Evolutionary conservation across 2,888 invertebrate species (phyloP).

Genomic region (Aphrophora alni): DNA sequence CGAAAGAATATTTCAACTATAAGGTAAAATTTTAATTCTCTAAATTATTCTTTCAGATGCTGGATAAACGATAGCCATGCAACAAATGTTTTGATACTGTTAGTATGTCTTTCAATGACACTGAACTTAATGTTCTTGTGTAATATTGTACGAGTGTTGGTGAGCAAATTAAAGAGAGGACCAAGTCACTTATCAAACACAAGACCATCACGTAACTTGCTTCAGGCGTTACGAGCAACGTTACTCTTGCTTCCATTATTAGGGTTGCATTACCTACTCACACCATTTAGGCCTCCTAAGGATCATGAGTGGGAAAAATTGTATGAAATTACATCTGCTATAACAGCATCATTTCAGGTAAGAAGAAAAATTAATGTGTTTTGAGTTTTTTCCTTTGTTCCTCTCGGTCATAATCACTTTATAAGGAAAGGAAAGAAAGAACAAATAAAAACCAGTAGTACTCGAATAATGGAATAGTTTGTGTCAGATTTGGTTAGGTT

Average conservation of each 20-base stretch:
- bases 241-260: constrained; percentile 88
- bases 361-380: no score
- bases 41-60: constrained; percentile 63
- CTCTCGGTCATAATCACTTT: no score
- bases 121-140: constrained; percentile 85
- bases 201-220: background rate
- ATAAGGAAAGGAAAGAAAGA: no score
- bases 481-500: no score
- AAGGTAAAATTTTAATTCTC: no score
- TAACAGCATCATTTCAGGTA: constrained; percentile 75
- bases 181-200: constrained; percentile 52
- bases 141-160: constrained; percentile 87
- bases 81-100: constrained; percentile 74
- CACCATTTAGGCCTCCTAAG: constrained; percentile 78
- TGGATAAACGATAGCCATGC: constrained; percentile 76
- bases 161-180: constrained; percentile 77
- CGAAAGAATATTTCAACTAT: no score
- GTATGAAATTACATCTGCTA: constrained; percentile 85
- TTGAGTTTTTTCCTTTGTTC: no score
- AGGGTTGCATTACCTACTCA: constrained; percentile 89
- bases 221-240: constrained; percentile 67
- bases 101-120: constrained; percentile 79
- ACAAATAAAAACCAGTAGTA: no score
- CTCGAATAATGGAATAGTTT: no score
- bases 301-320: constrained; percentile 74